Conservation (phyloP, 2,797 vertebrate species). For the Loris lydekkerianus region DNA sequence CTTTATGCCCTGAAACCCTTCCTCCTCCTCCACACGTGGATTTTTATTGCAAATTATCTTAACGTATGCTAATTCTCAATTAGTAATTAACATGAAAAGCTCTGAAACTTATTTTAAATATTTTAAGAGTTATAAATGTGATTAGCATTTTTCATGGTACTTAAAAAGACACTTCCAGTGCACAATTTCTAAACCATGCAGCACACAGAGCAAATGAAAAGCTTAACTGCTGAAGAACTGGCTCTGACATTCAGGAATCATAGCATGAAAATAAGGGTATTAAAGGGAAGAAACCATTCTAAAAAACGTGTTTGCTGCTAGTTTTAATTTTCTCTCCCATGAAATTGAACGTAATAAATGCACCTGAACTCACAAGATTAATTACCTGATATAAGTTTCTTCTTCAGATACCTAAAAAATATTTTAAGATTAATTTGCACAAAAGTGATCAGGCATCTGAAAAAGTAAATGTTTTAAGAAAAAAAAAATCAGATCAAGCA, state of each 20-base stretch:
- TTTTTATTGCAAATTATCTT: conserved; percentile 31
- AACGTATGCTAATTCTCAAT: background rate
- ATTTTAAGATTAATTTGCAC: conserved; percentile 2
- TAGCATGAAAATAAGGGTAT: conserved; percentile 22
- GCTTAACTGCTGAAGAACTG: background rate
- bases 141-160: conserved; percentile 20
- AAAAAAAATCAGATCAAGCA: background rate
- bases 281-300: conserved; percentile 15
- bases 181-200: conserved; percentile 19
- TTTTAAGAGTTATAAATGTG: conserved; percentile 2
- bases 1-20: background rate
- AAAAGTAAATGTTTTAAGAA: conserved; percentile 56
- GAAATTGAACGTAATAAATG: conserved; percentile 29
- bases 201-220: conserved; percentile 36
- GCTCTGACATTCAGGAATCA: background rate
- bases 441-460: background rate
- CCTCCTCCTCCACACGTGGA: background rate
- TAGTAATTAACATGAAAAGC: background rate
- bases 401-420: background rate
- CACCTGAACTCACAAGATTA: conserved; percentile 1
- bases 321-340: conserved; percentile 26
- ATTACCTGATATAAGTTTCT: background rate
- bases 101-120: background rate
- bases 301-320: background rate
- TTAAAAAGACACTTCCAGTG: background rate